Evolutionary conservation across 2,113 vertebrate genomes (phyloP).

Genomic region (Bagarius yarrelli): DNA sequence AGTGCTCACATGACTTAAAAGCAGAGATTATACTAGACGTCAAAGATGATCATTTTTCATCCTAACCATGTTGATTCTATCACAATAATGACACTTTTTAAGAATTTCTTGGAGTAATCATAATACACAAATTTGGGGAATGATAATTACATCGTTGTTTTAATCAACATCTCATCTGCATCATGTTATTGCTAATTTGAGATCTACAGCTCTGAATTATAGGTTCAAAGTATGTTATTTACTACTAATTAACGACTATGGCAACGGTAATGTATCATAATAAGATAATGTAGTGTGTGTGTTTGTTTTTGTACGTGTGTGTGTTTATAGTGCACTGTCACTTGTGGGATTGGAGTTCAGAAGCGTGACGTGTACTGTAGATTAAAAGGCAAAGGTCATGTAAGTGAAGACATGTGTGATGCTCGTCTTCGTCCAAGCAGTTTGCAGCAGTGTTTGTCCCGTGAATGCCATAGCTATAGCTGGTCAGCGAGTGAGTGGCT

Average conservation of each 20-base stretch:
- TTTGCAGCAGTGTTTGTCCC: slow-evolving; percentile 66
- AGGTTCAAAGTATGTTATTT: too few species aligned
- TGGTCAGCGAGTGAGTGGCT: slow-evolving; percentile 78
- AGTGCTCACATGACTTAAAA: not conserved
- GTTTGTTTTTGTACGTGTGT: slow-evolving; percentile 32
- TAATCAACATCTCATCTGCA: too few species aligned
- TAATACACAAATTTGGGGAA: too few species aligned
- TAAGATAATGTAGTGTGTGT: not conserved
- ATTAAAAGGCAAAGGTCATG: slow-evolving; percentile 70
- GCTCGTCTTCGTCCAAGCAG: slow-evolving; percentile 53
- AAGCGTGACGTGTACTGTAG: slow-evolving; percentile 81
- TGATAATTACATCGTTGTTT: too few species aligned
- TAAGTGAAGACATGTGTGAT: slow-evolving; percentile 72
- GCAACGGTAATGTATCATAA: not conserved
- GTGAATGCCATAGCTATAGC: slow-evolving; percentile 69
- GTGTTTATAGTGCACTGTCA: slow-evolving; percentile 80
- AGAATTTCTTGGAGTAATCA: too few species aligned
- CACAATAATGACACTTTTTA: too few species aligned
- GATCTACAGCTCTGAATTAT: not conserved
- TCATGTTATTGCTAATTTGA: not conserved
- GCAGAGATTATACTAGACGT: not conserved
- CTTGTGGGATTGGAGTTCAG: slow-evolving; percentile 83
- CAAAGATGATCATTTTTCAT: too few species aligned
- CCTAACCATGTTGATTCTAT: too few species aligned
- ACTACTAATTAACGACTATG: not conserved